Base-by-base conservation (phyloP, 1,140 invertebrate genomes). In the Drosophila orena region DNA sequence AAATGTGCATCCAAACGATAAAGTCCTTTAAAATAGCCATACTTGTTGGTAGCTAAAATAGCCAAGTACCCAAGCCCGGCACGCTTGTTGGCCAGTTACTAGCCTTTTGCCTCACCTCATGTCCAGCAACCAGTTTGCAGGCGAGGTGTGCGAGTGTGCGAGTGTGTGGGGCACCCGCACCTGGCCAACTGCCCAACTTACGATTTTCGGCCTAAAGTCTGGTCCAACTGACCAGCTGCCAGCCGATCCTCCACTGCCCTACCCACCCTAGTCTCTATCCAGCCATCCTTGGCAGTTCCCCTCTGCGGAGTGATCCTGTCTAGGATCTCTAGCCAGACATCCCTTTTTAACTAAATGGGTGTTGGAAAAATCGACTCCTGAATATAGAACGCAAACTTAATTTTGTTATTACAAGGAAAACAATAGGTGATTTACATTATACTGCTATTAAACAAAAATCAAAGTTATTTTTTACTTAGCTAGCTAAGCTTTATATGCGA, bases 151-250 rank as follows among this genome's bases (percentile, higher is more conserved):
- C 62, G 62, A 62, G 58, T 84, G 77, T 81, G 62, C n/a, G n/a
- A n/a, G n/a, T n/a, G n/a, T n/a, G n/a, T 75, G 65, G 66, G 72
- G 77, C 84, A 89, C 84, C 84, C 84, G 84, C 84, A 89, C 84
- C 84, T 89, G 84, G 84, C 84, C 84, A 89, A 89, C 84, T 89
- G 84, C 84, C 84, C 83, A 86, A 86, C 83, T 88, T 73, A 77
- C 78, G 59, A 56, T 60, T 60, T 58, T 46, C 58, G 35, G 64
- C 61, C n/a, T n/a, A n/a, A n/a, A n/a, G n/a, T n/a, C n/a, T n/a
- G n/a, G 50, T 40, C 43, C 66, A 47, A 53, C 60, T 44, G 76
- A 60, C 68, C 83, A 83, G 79, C 84, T 86, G 84, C 70, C 78
- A 58, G 34, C 42, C 70, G 35, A 55, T 68, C 27, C 40, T 69